Percentiles rank a stretch among this genome's conserved stretches.
Evolutionary conservation across 2,797 vertebrate genomes (phyloP).

Genomic region (Pseudopleuronectes americanus): DNA sequence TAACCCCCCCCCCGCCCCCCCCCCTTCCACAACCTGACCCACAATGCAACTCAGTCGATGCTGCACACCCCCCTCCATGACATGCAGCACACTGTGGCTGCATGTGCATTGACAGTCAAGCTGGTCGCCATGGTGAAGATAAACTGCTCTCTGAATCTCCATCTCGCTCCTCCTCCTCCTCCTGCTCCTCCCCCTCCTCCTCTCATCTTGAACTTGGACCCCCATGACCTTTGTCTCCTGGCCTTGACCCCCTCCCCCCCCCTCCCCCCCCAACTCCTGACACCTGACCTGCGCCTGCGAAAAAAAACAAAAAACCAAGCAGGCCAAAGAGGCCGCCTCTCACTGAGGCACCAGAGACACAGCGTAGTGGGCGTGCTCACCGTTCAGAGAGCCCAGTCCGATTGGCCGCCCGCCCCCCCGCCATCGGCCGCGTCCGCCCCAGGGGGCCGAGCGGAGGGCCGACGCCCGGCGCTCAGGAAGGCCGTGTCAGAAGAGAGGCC

Average conservation of each 20-base stretch:
- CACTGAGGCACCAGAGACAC: constrained; percentile 97
- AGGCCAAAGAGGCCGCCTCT: constrained; percentile 93
- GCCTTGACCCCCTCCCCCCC: constrained; percentile 45
- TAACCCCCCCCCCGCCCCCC: constrained; percentile 9
- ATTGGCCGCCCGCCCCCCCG: constrained; percentile 93
- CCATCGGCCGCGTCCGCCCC: constrained; percentile 83
- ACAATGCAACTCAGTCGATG: constrained; percentile 81
- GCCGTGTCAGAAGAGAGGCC: constrained; percentile 96
- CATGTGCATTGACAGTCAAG: constrained; percentile 90
- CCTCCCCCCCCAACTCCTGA: constrained; percentile 5
- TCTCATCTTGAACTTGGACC: constrained; percentile 72
- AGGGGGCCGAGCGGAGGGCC: constrained; percentile 93
- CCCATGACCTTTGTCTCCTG: constrained; percentile 72
- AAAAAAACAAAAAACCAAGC: constrained; percentile 58
- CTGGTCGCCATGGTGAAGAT: constrained; percentile 93
- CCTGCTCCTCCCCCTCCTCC: constrained; percentile 78
- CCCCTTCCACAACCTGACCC: constrained; percentile 53
- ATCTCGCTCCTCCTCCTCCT: constrained; percentile 89
- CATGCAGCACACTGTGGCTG: constrained; percentile 87
- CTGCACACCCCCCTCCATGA: constrained; percentile 65
- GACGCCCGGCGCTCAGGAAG: constrained; percentile 97
- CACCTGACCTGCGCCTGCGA: constrained; percentile 49
- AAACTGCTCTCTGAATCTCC: constrained; percentile 96
- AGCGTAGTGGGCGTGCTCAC: constrained; percentile 98
- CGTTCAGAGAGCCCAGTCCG: constrained; percentile 96